Base-by-base conservation (phyloP, 2,888 invertebrate species). In the Heterodera filipjevi region DNA sequence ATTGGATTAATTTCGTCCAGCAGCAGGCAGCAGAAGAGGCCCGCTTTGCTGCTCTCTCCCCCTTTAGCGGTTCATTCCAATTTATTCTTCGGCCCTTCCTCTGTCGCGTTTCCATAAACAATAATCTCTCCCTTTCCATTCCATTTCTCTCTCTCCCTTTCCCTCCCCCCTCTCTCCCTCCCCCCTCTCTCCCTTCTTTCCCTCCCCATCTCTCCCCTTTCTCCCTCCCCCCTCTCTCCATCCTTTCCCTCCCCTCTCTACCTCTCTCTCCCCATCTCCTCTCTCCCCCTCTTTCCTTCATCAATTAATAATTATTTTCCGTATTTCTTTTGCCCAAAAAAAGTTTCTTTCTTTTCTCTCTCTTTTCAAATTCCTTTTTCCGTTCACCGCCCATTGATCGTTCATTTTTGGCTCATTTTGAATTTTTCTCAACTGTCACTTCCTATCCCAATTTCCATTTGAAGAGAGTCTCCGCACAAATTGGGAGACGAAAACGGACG, bases 1-100 rank as follows among this genome's bases (percentile, higher is more conserved):
- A 66, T 66, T 66, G 66, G 66, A 66, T 66, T 66, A 66, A 66
- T 66, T 66, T 66, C 33, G 59, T 59, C 59, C 59, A n/a, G n/a
- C 59, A n/a, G n/a, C 59, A n/a, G n/a, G n/a, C 27, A 59, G 59
- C 59, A 59, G 59, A 59, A 59, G 27, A n/a, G 59, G 59, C n/a
- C 0, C 59, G 5, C 66, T 35, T 27, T 66, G 66, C 33, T 30
- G 8, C 66, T 66, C 10, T 16, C 66, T 3, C 12, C 22, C 27
- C 66, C 27, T 66, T 35, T 30, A 6, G 22, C 32, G 19, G 66
- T 66, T 16, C 66, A 66, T 19, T 32, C 66, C 66, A 66, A 66
- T 66, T 66, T 32, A 30, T 66, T 35, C 66, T 66, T 66, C 66
- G 32, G 66, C 35, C 33, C 22, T 66, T 27, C 27, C 66, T 22